phyloP scores from a whole-genome alignment of 2,113 vertebrate species.

The Gorsachius goisagi region DNA sequence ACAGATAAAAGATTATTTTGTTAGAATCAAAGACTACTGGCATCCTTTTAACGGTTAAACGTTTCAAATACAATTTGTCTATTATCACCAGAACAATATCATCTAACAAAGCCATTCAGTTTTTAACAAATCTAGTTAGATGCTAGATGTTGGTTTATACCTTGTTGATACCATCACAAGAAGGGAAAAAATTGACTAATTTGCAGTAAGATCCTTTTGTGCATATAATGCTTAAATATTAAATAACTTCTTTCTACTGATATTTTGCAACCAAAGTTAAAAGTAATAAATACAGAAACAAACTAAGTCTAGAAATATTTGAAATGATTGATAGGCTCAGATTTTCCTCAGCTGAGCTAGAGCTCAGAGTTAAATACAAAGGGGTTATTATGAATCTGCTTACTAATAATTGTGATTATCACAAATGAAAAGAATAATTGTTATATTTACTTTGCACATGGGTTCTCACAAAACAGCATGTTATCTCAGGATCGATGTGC shows the following conservation, averaged over 20 bases:
- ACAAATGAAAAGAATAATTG: background rate
- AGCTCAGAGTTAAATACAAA: constrained; percentile 7
- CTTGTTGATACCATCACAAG: background rate
- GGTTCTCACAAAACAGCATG: background rate
- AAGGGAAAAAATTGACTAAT: background rate
- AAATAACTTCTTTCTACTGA: background rate
- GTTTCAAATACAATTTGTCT: background rate
- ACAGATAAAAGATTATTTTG: background rate
- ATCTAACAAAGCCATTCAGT: background rate
- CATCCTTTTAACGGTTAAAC: background rate
- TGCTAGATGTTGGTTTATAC: background rate
- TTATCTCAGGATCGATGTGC: background rate
- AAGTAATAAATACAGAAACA: background rate
- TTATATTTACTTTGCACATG: background rate
- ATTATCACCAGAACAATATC: background rate
- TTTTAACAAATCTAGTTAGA: background rate
- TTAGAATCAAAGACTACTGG: background rate
- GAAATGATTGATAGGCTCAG: background rate
- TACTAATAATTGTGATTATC: constrained; percentile 33
- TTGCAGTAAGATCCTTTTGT: background rate
- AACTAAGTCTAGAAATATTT: background rate
- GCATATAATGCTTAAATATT: background rate
- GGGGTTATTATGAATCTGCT: background rate
- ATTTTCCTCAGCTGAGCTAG: background rate
- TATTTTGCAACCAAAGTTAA: background rate